Base-by-base conservation (phyloP, 2,797 vertebrate genomes). In the Cirrhinus mrigala region DNA sequence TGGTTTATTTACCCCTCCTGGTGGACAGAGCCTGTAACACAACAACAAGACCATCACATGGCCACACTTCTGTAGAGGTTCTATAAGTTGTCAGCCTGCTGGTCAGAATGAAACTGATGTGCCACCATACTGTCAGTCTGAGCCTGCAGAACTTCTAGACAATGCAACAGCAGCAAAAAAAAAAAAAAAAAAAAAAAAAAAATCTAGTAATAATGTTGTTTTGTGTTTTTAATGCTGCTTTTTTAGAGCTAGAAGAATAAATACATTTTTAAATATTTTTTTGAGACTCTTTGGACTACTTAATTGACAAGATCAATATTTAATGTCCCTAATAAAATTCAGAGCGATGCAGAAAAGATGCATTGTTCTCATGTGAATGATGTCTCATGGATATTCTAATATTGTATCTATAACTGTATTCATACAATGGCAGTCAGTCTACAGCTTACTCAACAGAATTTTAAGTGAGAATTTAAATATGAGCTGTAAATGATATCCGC, bases 1-100 rank as follows among this genome's bases (percentile, higher is more conserved):
- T 92, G 92, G 94, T 93, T 95, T 96, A 94, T 96, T 96, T 96
- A 96, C 95, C 91, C 95, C 95, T 95, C 95, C 95, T 96, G 93
- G 94, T 95, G 95, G 95, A 90, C 93, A 87, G 82, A 94, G 82
- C 87, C 66, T 94, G 95, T 90, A 96, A 93, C 92, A 94, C 95
- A 95, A 82, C 92, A 92, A 88, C 80, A 84, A 85, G 64, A 58
- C 46, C 77, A 46, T 27, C 22, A 74, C 68, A 56, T 48, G 76
- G 50, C 8, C 24, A 12, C 15, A 16, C 62, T 15, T 44, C 58
- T 79, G 6, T 18, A 20, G 40, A 73, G 46, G 71, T 64, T 60
- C 54, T 52, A 27, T 58, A 33, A 6, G 7, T 9, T 54, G 3
- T 54, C 44, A 85, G 24, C 3, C 60, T 50, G 24, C 44, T 48